Evolutionary conservation across 1,140 invertebrate genomes (phyloP).

Genomic region (Epicauta chinensis): DNA sequence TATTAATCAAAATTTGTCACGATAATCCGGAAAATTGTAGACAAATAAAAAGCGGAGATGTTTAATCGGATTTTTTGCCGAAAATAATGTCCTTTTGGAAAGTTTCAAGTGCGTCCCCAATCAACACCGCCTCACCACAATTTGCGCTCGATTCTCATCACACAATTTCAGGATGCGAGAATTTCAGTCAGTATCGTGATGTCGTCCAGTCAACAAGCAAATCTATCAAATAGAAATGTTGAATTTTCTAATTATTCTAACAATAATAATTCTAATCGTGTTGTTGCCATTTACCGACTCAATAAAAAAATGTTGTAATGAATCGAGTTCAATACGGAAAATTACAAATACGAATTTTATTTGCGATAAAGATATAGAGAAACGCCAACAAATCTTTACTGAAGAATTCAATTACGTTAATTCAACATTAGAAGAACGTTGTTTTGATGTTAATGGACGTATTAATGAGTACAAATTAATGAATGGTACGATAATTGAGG

Average conservation of each 20-base stretch:
- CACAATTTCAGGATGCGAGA: too few relatives aligned
- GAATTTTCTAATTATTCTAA: neutral
- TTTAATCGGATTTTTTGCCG: too few relatives aligned
- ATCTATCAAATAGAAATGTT: too few relatives aligned
- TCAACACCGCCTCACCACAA: too few relatives aligned
- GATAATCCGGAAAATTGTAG: too few relatives aligned
- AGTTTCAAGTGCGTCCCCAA: too few relatives aligned
- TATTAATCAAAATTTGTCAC: too few relatives aligned
- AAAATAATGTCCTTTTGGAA: too few relatives aligned
- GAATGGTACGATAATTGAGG: constrained; percentile 1
- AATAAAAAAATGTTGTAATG: constrained; percentile 3
- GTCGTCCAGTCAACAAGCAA: too few relatives aligned
- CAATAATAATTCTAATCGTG: neutral
- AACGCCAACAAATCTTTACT: constrained; percentile 7
- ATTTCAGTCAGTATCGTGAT: too few relatives aligned
- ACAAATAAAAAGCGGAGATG: too few relatives aligned
- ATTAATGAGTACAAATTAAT: constrained; percentile 5
- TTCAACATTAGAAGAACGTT: neutral
- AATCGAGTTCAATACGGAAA: neutral
- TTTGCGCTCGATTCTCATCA: too few relatives aligned
- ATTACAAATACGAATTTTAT: neutral
- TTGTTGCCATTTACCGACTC: neutral
- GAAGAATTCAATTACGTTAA: neutral
- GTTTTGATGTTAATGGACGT: neutral
- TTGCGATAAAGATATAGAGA: constrained; percentile 6